Conservation (phyloP, 1,140 invertebrate genomes). For the Cepaea nemoralis region DNA sequence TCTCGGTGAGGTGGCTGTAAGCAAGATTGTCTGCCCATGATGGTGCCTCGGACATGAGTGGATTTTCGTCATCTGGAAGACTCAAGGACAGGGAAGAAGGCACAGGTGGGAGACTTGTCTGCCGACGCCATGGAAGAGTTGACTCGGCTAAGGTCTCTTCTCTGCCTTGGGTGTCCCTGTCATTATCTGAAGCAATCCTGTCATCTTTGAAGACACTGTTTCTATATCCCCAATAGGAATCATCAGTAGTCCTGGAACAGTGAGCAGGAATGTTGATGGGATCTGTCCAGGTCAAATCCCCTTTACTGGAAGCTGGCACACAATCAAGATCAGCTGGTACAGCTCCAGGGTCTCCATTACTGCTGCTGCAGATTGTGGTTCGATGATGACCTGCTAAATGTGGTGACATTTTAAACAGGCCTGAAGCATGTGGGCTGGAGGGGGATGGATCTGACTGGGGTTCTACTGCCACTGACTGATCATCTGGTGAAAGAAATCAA, state of each 20-base stretch:
- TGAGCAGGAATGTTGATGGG: slow-evolving; percentile 1
- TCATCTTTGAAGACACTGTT: not conserved
- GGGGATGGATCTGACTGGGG: not conserved
- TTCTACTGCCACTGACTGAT: not conserved
- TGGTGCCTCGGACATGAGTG: slow-evolving; percentile 60
- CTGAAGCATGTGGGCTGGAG: not conserved
- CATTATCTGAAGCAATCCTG: not conserved
- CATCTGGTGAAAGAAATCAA: not conserved
- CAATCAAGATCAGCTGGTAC: not conserved
- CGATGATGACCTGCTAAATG: not conserved
- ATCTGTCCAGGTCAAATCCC: not conserved
- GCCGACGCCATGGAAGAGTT: slow-evolving; percentile 65
- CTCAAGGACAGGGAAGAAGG: slow-evolving; percentile 50
- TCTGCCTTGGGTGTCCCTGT: not conserved
- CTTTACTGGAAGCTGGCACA: not conserved
- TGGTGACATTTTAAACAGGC: not conserved
- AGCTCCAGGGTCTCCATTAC: not conserved
- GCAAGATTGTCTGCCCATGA: slow-evolving; percentile 68
- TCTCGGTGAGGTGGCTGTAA: slow-evolving; percentile 62
- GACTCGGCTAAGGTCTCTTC: slow-evolving; percentile 60
- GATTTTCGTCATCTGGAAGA: slow-evolving; percentile 61
- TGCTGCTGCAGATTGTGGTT: not conserved
- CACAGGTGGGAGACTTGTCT: slow-evolving; percentile 51
- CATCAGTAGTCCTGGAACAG: not conserved
- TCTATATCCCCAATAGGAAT: not conserved